A percentile compares a stretch with the other conserved stretches of the same genome.
These are phyloP conservation scores for Heliconius ethilla DNA, from an alignment of 2,888 invertebrate species.

Conservation along the genomic window DNA sequence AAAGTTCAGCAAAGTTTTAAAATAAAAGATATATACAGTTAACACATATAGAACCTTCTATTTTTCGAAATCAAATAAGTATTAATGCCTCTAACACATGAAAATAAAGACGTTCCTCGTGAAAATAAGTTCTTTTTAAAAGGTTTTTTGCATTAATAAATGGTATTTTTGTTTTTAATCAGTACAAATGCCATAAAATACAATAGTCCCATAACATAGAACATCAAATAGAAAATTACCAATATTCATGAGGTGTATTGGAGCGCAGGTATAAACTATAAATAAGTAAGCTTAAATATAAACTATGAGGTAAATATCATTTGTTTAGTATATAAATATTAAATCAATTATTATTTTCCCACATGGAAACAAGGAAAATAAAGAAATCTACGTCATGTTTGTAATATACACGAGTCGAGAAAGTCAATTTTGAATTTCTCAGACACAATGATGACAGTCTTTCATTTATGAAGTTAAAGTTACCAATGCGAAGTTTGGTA, in stretches of 20 bases:
- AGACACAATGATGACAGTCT: background rate
- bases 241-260: background rate
- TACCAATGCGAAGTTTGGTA: no score
- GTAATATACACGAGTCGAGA: background rate
- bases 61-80: background rate
- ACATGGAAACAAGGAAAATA: background rate
- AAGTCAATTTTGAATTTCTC: background rate
- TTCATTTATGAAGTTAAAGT: no score
- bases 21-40: no score
- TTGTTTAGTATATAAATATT: slow-evolving; percentile 1
- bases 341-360: background rate
- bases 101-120: background rate
- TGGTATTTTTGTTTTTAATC: background rate
- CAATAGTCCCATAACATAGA: background rate
- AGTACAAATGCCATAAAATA: background rate
- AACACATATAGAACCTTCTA: no score
- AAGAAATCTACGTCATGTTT: background rate
- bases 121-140: background rate
- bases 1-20: no score
- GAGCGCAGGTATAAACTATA: background rate
- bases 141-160: background rate
- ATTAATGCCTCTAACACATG: background rate
- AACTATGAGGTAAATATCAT: background rate
- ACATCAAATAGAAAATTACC: background rate
- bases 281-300: background rate